Evolutionary conservation across 2,888 invertebrate species (phyloP).

Genomic region (Miltochrista miniata): DNA sequence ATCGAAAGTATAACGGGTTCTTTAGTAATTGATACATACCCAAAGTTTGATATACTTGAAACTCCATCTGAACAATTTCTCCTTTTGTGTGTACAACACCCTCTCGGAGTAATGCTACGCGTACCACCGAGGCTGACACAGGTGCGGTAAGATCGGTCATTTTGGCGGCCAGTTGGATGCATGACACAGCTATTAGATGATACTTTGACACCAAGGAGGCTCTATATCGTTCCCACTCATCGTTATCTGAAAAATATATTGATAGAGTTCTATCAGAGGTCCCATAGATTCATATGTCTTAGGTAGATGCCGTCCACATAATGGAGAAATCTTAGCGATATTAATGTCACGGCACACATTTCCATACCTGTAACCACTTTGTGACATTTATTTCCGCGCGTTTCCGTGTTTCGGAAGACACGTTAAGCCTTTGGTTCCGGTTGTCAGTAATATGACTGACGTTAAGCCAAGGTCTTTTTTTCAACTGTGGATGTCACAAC

Average conservation of each 20-base stretch:
- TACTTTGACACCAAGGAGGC: slow-evolving; percentile 21
- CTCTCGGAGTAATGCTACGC: slow-evolving; percentile 30
- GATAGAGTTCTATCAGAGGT: background rate
- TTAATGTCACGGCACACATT: too few relatives aligned
- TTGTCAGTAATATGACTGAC: too few relatives aligned
- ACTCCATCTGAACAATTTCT: slow-evolving; percentile 47
- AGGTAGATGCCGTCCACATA: too few relatives aligned
- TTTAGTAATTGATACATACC: slow-evolving; percentile 30
- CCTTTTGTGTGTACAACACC: slow-evolving; percentile 29
- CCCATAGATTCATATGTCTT: too few relatives aligned
- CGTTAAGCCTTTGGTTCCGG: too few relatives aligned
- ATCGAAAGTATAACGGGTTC: too few relatives aligned
- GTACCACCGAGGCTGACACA: slow-evolving; percentile 33
- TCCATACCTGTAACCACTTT: too few relatives aligned
- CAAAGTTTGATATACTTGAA: slow-evolving; percentile 44
- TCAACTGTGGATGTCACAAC: too few relatives aligned
- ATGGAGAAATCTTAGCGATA: too few relatives aligned
- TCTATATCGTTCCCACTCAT: slow-evolving; percentile 37
- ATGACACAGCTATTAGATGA: slow-evolving; percentile 46
- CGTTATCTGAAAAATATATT: slow-evolving; percentile 14
- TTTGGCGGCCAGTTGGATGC: slow-evolving; percentile 55
- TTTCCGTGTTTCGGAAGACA: too few relatives aligned
- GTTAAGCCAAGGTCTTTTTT: too few relatives aligned
- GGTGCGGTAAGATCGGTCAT: slow-evolving; percentile 41
- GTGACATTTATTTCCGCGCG: too few relatives aligned